Evolutionary conservation across 2,113 vertebrate genomes (phyloP), one percentile per base, ranked within the genome.

Genomic region (Spizaetus ornatus): DNA sequence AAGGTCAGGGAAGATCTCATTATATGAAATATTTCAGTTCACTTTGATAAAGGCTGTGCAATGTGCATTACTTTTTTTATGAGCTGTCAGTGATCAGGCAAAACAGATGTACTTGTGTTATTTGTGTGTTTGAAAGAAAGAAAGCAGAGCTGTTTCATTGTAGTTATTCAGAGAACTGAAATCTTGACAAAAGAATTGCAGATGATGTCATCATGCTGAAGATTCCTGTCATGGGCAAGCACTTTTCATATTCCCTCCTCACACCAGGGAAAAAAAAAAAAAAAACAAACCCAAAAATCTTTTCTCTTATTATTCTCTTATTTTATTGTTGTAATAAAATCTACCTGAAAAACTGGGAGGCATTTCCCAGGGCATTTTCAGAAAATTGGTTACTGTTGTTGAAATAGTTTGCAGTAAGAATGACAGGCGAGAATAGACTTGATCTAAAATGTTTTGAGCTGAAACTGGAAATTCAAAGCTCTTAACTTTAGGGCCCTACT

Each of bases 41-140:
- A 48, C 91, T 96, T 90, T 86, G 42, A 90, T 86, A 88, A 95
- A 97, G 72, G 32, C 59, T 88, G 48, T 82, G 38, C 63, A 92
- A 55, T 32, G 65, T 80, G 48, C 23, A 52, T 71, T 94, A 26
- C 69, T 45, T 62, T 72, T 67, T 72, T 66, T 88, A 82, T 80
- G 36, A 92, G 34, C n/a, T 97, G 78, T 92, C 93, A 92, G 42
- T 88, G 69, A 88, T 17, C 20, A 94, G 90, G 52, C 53, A 76
- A 98, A 97, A 95, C 88, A 97, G 94, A 97, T 94, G 88, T 87
- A 71, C 16, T 93, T n/a, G 38, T 88, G 77, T 36, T 95, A 29
- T 93, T 96, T 93, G 56, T 62, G 62, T 88, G 45, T 82, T 81
- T 92, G 67, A 80, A 86, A 94, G 90, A 86, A 92, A 86, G 86